phyloP scores from a whole-genome alignment of 2,797 vertebrate genomes.

The Coluber constrictor region DNA sequence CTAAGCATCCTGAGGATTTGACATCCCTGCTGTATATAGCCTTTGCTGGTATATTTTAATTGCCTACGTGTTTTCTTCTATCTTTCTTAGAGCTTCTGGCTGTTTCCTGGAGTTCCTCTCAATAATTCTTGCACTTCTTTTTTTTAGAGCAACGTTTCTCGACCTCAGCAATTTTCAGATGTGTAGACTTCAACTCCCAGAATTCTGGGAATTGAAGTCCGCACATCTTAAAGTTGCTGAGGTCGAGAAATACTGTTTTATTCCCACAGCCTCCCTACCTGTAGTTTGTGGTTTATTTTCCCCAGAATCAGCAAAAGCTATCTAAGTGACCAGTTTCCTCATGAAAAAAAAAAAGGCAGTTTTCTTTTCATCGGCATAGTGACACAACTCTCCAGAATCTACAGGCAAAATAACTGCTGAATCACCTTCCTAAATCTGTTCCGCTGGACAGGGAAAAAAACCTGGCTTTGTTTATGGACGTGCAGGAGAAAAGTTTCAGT shows the following conservation, averaged over 20 bases:
- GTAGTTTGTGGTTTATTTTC: constrained; percentile 37
- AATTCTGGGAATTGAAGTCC: neutral
- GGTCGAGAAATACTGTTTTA: neutral
- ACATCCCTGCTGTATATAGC: too few species aligned
- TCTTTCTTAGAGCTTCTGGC: constrained; percentile 36
- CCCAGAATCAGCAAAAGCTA: constrained; percentile 33
- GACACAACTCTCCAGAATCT: constrained; percentile 39
- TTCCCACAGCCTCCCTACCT: neutral
- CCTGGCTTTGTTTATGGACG: constrained; percentile 14
- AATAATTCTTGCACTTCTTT: constrained; percentile 31
- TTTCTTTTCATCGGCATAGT: constrained; percentile 29
- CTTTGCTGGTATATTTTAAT: constrained; percentile 31
- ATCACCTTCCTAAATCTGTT: constrained; percentile 36
- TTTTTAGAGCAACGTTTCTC: neutral
- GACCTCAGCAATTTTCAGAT: neutral
- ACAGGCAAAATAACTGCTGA: constrained; percentile 33
- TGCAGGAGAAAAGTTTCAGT: constrained; percentile 23
- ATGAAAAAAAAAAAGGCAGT: neutral
- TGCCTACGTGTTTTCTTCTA: constrained; percentile 15
- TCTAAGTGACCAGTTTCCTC: constrained; percentile 13
- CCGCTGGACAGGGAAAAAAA: neutral
- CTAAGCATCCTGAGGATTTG: too few species aligned
- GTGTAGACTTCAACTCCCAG: neutral
- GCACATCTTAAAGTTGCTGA: neutral
- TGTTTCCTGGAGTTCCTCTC: constrained; percentile 34